phyloP scores from a whole-genome alignment of 2,113 vertebrate genomes.

The Holacanthus passer region DNA sequence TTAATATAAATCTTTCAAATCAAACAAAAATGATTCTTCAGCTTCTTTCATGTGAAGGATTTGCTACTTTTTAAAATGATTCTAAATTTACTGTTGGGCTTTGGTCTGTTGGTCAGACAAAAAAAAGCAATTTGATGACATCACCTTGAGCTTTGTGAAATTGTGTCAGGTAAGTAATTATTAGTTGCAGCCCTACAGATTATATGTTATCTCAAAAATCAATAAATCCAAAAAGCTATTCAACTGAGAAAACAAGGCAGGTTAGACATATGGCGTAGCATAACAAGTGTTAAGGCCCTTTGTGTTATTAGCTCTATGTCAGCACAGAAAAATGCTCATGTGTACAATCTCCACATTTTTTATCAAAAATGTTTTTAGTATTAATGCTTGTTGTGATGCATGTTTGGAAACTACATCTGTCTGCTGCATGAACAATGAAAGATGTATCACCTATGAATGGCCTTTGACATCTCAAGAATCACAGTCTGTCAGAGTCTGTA shows the following conservation, averaged over 20 bases:
- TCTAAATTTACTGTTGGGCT: too few relatives aligned
- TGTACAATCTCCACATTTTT: neutral
- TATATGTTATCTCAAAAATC: too few relatives aligned
- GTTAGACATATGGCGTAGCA: too few relatives aligned
- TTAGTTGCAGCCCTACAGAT: too few relatives aligned
- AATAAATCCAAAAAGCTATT: too few relatives aligned
- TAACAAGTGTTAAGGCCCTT: too few relatives aligned
- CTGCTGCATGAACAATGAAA: neutral
- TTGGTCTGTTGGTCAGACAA: neutral
- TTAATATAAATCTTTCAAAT: neutral
- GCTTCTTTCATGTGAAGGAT: neutral
- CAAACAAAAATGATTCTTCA: neutral
- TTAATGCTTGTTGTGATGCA: neutral
- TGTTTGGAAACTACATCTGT: neutral
- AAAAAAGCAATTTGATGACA: neutral
- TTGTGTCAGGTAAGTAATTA: too few relatives aligned
- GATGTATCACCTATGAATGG: neutral
- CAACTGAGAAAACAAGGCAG: too few relatives aligned
- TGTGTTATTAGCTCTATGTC: neutral
- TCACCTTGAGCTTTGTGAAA: neutral
- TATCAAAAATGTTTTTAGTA: neutral
- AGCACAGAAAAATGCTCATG: neutral
- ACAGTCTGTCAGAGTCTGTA: neutral
- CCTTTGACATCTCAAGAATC: neutral
- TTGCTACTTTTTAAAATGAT: neutral